Conservation (phyloP, 2,113 vertebrate species). For the Casuarius casuarius region DNA sequence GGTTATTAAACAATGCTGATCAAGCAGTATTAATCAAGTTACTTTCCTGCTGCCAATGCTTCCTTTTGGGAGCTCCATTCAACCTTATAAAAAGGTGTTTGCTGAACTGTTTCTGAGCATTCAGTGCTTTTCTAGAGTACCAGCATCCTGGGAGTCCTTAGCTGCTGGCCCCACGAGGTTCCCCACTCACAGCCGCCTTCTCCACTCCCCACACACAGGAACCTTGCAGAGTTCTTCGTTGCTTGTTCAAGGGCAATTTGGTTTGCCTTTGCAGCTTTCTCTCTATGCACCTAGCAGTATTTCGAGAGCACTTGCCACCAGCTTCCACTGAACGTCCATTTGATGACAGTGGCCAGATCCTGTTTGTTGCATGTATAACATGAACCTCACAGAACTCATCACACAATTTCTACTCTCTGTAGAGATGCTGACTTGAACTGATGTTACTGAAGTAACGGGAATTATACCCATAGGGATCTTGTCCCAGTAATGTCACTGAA, state of each 20-base stretch:
- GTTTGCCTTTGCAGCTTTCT: not conserved
- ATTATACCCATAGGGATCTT: not conserved
- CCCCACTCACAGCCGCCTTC: not conserved
- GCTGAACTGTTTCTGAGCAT: not conserved
- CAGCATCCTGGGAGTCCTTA: not conserved
- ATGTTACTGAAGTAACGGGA: not conserved
- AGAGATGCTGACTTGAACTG: not conserved
- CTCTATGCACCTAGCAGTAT: not conserved
- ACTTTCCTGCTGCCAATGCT: not conserved
- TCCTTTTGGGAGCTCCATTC: not conserved
- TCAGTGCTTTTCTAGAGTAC: not conserved
- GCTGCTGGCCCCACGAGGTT: not conserved
- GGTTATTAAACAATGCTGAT: not conserved
- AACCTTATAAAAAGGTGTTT: not conserved
- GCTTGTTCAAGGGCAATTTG: not conserved
- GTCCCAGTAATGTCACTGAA: conserved; percentile 6
- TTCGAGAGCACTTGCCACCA: not conserved
- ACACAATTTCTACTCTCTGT: not conserved
- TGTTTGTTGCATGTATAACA: not conserved
- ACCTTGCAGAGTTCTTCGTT: not conserved
- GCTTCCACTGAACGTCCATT: accelerated
- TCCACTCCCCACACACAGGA: not conserved
- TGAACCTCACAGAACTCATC: not conserved
- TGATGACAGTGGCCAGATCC: not conserved
- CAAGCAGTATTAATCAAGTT: not conserved